Conservation (phyloP, 2,113 vertebrate genomes). For the Rousettus leschenaultii region DNA sequence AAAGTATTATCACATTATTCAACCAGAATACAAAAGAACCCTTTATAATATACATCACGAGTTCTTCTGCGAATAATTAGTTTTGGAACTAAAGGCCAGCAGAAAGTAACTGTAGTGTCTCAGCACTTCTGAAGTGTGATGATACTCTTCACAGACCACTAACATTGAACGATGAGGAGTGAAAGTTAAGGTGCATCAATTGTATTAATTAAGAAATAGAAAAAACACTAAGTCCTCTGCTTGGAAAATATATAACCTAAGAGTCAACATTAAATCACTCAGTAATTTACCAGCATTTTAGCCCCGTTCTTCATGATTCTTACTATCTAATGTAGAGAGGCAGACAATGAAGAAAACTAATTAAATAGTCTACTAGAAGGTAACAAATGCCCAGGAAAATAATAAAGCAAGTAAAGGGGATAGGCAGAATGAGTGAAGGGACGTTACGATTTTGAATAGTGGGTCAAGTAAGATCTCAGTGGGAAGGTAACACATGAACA, state of each 20-base stretch:
- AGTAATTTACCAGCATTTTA: constrained; percentile 20
- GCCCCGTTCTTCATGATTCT: background rate
- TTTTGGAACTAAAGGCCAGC: background rate
- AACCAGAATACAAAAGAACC: background rate
- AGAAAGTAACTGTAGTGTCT: background rate
- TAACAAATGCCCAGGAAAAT: background rate
- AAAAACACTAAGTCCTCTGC: background rate
- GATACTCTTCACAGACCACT: background rate
- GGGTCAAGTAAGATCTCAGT: background rate
- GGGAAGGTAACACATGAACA: background rate
- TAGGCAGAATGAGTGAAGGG: background rate
- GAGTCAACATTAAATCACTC: background rate
- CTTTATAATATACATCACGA: background rate
- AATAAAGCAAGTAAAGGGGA: background rate
- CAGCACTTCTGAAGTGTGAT: background rate
- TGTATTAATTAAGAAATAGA: background rate
- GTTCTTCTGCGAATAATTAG: background rate
- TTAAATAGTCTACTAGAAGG: background rate
- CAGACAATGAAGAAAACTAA: background rate
- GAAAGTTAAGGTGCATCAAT: background rate
- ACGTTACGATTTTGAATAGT: background rate
- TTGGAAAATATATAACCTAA: background rate
- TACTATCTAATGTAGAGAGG: background rate
- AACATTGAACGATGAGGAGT: background rate
- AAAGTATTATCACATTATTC: background rate